phyloP scores from a whole-genome alignment of 2,888 invertebrate species.

The Blera fallax region DNA sequence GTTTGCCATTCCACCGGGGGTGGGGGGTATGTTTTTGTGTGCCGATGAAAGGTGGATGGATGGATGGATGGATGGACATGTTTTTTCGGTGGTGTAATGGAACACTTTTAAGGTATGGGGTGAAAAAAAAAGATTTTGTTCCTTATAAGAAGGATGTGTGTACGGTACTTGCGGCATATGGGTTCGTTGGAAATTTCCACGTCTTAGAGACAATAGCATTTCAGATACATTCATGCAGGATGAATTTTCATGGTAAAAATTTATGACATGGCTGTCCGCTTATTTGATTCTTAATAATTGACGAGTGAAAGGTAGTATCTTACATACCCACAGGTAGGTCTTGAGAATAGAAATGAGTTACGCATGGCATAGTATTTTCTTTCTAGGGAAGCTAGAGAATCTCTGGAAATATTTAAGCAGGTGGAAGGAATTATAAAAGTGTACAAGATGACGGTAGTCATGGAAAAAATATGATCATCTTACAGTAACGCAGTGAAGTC shows the following conservation, averaged over 20 bases:
- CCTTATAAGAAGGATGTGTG: neutral
- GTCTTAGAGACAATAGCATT: neutral
- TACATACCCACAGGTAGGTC: neutral
- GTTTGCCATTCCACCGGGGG: neutral
- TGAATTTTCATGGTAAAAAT: neutral
- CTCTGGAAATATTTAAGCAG: no score
- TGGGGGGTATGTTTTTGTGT: slow-evolving; percentile 12
- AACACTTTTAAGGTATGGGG: slow-evolving; percentile 17
- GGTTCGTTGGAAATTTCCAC: neutral
- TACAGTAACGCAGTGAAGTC: no score
- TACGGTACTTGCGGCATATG: neutral
- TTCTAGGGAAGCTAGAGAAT: no score
- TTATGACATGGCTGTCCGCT: slow-evolving; percentile 7
- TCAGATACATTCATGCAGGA: neutral
- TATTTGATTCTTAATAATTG: slow-evolving; percentile 34
- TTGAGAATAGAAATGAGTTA: neutral
- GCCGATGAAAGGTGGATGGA: slow-evolving; percentile 36
- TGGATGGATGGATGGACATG: slow-evolving; percentile 41
- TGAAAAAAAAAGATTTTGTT: neutral
- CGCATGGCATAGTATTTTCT: neutral
- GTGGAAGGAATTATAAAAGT: no score
- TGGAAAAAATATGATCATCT: no score
- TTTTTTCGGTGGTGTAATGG: slow-evolving; percentile 31
- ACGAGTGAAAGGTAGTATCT: neutral
- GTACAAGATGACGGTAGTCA: no score